phyloP scores from a whole-genome alignment of 2,888 invertebrate species.

The Callyntrura guangdongensis region DNA sequence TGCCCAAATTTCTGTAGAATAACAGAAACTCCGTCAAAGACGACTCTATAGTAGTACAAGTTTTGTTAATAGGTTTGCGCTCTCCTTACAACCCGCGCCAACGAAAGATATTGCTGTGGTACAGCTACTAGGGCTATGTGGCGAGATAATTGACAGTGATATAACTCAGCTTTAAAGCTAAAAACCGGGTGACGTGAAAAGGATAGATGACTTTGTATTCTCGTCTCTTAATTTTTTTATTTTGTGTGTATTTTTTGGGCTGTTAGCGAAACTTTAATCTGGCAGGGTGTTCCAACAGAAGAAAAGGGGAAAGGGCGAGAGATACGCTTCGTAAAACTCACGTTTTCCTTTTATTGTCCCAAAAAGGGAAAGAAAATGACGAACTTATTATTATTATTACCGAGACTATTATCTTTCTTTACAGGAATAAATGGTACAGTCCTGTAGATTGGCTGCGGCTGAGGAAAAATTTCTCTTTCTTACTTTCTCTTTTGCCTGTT shows the following conservation, averaged over 20 bases:
- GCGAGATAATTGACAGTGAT: slow-evolving; percentile 29
- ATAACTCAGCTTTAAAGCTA: slow-evolving; percentile 3
- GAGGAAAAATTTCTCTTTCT: neutral
- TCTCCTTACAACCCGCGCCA: too few relatives aligned
- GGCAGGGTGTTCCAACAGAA: too few relatives aligned
- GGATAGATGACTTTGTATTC: slow-evolving; percentile 27
- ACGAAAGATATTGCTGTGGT: too few relatives aligned
- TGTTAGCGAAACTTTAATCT: neutral
- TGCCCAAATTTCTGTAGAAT: neutral
- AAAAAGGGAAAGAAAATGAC: slow-evolving; percentile 10
- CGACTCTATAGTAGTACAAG: too few relatives aligned
- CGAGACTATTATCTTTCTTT: neutral
- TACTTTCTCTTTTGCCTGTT: neutral
- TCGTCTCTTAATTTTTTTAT: neutral
- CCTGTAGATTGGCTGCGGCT: neutral
- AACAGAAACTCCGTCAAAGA: too few relatives aligned
- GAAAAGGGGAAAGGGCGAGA: neutral
- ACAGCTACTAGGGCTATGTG: too few relatives aligned
- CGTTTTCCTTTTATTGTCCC: slow-evolving; percentile 36
- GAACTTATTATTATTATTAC: neutral
- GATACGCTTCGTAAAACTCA: slow-evolving; percentile 11
- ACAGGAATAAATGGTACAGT: neutral
- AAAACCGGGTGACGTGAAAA: slow-evolving; percentile 37
- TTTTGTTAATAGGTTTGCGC: too few relatives aligned
- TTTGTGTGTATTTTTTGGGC: neutral